phyloP scores from a whole-genome alignment of 2,113 vertebrate genomes.

The Ochotona princeps region DNA sequence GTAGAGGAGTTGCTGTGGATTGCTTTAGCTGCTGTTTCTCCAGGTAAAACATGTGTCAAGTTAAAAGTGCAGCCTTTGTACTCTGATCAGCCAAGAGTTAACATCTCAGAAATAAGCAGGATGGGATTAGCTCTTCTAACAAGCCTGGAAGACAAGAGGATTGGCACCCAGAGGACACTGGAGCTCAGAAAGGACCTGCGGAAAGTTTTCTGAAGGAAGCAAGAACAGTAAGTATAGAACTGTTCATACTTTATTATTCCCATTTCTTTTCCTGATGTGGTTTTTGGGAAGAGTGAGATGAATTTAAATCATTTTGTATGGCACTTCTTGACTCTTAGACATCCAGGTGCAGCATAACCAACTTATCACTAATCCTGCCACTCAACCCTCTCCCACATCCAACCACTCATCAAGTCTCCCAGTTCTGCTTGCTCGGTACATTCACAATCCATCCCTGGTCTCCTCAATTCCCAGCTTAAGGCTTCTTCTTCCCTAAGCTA shows the following conservation, averaged over 20 bases:
- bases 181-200: constrained; percentile 40
- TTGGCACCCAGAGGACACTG: neutral
- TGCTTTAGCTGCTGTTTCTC: constrained; percentile 16
- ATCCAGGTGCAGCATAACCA: neutral
- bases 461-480: neutral
- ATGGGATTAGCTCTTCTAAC: constrained; percentile 53
- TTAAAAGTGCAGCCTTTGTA: neutral
- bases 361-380: constrained; percentile 33
- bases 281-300: constrained; percentile 20
- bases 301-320: constrained; percentile 9
- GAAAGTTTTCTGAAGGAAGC: neutral
- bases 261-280: neutral
- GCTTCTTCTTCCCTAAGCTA: neutral
- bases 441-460: neutral
- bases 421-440: neutral
- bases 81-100: constrained; percentile 70
- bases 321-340: neutral
- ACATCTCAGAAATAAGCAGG: constrained; percentile 61
- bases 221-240: constrained; percentile 71
- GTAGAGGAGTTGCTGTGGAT: constrained; percentile 16
- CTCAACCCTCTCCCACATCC: neutral
- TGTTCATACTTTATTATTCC: neutral
- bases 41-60: neutral
- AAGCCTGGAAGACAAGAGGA: constrained; percentile 59
- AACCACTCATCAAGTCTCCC: neutral